Evolutionary conservation across 2,888 invertebrate genomes (phyloP).

Genomic region (Cheilosia impressa): DNA sequence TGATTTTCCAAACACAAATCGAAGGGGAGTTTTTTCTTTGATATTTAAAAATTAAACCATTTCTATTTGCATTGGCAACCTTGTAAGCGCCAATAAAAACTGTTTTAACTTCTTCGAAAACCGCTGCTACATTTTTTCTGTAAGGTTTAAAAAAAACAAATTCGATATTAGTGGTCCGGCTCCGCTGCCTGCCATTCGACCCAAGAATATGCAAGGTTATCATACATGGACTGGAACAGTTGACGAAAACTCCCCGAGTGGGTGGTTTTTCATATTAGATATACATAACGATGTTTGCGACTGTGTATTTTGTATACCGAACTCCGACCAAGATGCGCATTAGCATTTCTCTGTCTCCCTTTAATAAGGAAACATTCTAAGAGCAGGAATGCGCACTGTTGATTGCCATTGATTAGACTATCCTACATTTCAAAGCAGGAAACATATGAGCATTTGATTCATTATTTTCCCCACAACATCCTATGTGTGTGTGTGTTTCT

Average conservation of each 20-base stretch:
- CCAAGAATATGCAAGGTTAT: background rate
- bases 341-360: slow-evolving; percentile 1
- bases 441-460: background rate
- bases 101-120: no score
- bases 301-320: background rate
- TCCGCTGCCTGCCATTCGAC: no score
- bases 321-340: slow-evolving; percentile 23
- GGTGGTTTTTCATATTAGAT: background rate
- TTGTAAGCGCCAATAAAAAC: no score
- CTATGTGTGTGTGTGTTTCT: background rate
- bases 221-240: background rate
- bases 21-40: no score
- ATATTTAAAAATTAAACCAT: no score
- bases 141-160: no score
- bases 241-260: background rate
- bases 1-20: no score
- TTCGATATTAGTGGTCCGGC: no score
- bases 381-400: slow-evolving; percentile 42
- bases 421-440: background rate
- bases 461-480: background rate
- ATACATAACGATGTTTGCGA: background rate
- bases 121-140: no score
- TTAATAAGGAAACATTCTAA: slow-evolving; percentile 5
- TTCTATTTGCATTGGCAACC: no score
- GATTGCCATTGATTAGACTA: slow-evolving; percentile 1